Evolutionary conservation across 2,113 vertebrate genomes (phyloP).

Genomic region (Boulengeromyrus knoepffleri): DNA sequence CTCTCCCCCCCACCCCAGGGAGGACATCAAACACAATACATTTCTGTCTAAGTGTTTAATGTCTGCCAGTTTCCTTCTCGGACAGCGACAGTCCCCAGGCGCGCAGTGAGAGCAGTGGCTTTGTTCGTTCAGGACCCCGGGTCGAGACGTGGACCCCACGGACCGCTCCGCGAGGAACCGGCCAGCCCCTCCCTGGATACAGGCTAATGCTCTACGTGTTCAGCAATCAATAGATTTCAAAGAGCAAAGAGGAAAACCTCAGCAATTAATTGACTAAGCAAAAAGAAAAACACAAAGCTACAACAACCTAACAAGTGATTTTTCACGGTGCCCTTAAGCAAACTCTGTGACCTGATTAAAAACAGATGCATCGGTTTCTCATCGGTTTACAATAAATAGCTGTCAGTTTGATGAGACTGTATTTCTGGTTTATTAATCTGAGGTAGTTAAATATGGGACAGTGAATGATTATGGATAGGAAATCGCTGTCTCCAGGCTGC

Average conservation of each 20-base stretch:
- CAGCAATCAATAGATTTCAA: conserved; percentile 14
- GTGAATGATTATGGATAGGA: background rate
- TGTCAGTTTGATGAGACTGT: background rate
- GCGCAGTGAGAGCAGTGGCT: background rate
- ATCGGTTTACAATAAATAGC: background rate
- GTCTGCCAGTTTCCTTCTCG: conserved; percentile 6
- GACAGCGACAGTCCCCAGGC: background rate
- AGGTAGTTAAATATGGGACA: background rate
- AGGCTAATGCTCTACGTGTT: conserved; percentile 4
- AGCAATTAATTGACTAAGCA: conserved; percentile 21
- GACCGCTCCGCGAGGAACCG: background rate
- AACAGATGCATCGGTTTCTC: background rate
- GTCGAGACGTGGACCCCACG: background rate
- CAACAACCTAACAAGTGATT: background rate
- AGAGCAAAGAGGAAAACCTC: conserved; percentile 3
- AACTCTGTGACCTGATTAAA: background rate
- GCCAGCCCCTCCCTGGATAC: background rate
- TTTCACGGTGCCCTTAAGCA: conserved; percentile 1
- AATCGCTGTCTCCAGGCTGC: background rate
- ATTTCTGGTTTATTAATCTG: conserved; percentile 7
- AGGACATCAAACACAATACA: conserved; percentile 17
- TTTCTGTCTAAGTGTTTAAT: conserved; percentile 8
- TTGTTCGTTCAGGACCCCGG: background rate
- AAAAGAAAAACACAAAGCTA: background rate
- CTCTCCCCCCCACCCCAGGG: background rate